Evolutionary conservation across 2,797 vertebrate genomes (phyloP), one percentile per base, ranked within the genome.

Genomic region (Telmatherina bonti): DNA sequence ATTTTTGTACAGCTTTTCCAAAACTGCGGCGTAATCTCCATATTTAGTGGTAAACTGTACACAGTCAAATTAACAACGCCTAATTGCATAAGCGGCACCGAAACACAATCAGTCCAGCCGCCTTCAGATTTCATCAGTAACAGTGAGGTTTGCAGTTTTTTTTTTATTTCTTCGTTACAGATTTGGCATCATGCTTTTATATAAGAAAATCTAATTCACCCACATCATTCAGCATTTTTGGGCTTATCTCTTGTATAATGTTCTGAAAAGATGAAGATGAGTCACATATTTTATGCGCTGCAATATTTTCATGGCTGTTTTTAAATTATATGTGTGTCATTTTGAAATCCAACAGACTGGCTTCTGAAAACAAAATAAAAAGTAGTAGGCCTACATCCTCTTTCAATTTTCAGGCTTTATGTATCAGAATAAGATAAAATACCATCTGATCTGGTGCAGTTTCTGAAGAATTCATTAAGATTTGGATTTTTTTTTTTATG

Each of bases 21-120:
- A 82, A 83, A 80, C 69, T 62, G 72, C 59, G 64, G 35, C 47
- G 53, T 82, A 87, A 88, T 87, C 84, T 65, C 31, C 63, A 52
- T 62, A 78, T 84, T 78, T 81, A 70, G 55, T 38, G 49, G 55
- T 57, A 20, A 15, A 18, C 5, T 53, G 51, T 29, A 56, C 58
- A 36, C 20, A 79, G 54, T 74, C 70, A 81, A 73, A 87, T 81
- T 74, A 77, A 61, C 70, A 67, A 47, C 62, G 61, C 6, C 43
- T 72, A 70, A 83, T 72, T 83, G 65, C 60, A 60, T 79, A 71
- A 81, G 53, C 81, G 26, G 57, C 36, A 1, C 70, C 74, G 49
- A 70, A 77, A 78, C 71, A 65, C 67, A 82, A 76, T 72, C 22
- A 56, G 51, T 79, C 22, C 59, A 62, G 59, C 43, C 3, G 1